Evolutionary conservation across 2,797 vertebrate genomes (phyloP).

Genomic region (Acanthurus leucopareius): DNA sequence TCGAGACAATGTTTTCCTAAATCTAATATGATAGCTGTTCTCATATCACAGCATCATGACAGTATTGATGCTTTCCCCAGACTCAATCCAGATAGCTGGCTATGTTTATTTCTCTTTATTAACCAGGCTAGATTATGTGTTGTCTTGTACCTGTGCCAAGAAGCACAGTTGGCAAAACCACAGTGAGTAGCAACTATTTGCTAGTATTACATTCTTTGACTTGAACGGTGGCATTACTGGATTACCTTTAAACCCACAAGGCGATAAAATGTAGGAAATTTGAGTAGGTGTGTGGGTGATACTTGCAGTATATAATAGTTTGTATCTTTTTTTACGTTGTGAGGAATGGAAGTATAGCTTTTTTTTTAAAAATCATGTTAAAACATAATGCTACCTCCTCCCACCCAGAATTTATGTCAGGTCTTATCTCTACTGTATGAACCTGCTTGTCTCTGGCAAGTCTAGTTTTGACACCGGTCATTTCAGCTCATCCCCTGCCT

Average conservation of each 20-base stretch:
- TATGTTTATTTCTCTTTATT: too few relatives aligned
- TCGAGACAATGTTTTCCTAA: too few relatives aligned
- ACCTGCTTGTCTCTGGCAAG: background rate
- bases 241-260: conserved; percentile 1
- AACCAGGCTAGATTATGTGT: background rate
- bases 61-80: too few relatives aligned
- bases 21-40: too few relatives aligned
- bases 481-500: conserved; percentile 27
- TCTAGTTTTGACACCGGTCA: conserved; percentile 32
- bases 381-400: background rate
- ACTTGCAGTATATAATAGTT: conserved; percentile 9
- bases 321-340: background rate
- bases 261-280: background rate
- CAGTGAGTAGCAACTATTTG: background rate
- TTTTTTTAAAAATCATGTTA: background rate
- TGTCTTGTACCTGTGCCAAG: background rate
- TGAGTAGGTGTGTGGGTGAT: background rate
- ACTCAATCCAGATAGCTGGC: too few relatives aligned
- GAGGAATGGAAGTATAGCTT: background rate
- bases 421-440: background rate
- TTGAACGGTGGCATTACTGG: background rate
- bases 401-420: background rate
- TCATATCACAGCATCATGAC: too few relatives aligned
- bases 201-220: conserved; percentile 15
- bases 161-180: conserved; percentile 2